Conservation (phyloP, 2,113 vertebrate species). For the Trochalopteron elliotii region DNA sequence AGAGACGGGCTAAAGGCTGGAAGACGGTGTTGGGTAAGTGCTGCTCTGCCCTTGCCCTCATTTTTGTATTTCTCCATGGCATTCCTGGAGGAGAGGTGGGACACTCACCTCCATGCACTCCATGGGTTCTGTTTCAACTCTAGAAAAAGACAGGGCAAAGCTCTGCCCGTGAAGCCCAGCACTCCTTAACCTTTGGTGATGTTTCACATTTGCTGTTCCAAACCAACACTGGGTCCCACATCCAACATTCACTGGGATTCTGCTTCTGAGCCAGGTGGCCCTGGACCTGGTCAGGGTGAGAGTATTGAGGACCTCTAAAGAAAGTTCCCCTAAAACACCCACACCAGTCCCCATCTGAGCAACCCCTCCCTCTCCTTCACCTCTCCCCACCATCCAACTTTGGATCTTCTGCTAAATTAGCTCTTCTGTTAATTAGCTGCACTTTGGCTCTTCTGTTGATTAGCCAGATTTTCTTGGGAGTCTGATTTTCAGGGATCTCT, state of each 20-base stretch:
- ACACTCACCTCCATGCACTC: neutral
- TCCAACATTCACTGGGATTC: neutral
- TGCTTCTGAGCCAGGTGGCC: neutral
- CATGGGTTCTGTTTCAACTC: neutral
- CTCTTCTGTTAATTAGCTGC: neutral
- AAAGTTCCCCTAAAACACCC: neutral
- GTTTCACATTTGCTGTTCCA: neutral
- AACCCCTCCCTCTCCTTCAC: neutral
- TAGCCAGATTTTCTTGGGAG: neutral
- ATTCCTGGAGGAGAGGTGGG: neutral
- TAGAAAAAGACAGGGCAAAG: neutral
- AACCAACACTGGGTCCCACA: accelerated
- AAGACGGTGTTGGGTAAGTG: neutral
- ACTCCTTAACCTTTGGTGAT: accelerated
- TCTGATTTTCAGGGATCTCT: neutral
- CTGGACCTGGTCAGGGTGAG: neutral
- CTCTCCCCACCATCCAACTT: neutral
- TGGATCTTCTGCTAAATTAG: neutral
- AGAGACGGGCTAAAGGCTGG: neutral
- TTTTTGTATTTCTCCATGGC: neutral
- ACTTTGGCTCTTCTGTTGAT: neutral
- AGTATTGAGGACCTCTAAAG: neutral
- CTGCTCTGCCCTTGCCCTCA: neutral
- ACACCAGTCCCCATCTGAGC: neutral
- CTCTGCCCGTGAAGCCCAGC: neutral